Percentiles rank a stretch among this genome's conserved stretches.
Conservation (phyloP, 2,113 vertebrate genomes). For the Microcebus jonahi region DNA sequence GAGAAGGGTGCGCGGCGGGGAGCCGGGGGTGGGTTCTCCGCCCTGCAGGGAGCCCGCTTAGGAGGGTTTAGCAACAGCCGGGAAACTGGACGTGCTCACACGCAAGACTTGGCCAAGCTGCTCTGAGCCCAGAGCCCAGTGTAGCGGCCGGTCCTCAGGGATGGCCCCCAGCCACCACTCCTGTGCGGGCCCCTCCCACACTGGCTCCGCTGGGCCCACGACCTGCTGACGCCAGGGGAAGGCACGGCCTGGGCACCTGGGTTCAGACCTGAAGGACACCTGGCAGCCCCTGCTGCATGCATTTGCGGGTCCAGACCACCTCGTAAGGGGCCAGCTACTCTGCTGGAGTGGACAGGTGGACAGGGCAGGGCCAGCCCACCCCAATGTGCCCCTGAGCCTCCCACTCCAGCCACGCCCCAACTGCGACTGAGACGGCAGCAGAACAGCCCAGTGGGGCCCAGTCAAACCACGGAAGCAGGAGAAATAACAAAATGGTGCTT, state of each 20-base stretch:
- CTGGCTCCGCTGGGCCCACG: neutral
- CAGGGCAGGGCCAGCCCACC: too few relatives aligned
- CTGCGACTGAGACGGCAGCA: neutral
- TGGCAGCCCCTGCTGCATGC: neutral
- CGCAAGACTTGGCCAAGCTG: neutral
- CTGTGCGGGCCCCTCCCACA: neutral
- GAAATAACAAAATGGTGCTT: accelerated
- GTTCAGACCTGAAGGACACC: neutral
- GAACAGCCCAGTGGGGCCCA: neutral
- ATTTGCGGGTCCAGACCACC: neutral
- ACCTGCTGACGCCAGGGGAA: too few relatives aligned
- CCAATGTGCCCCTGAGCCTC: accelerated
- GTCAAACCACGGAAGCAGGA: neutral
- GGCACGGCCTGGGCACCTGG: too few relatives aligned
- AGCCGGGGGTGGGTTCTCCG: neutral
- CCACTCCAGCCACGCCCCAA: neutral
- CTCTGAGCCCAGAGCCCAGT: accelerated
- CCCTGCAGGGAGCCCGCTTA: neutral
- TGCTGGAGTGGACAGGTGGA: neutral
- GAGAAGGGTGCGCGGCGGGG: accelerated
- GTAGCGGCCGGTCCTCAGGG: too few relatives aligned
- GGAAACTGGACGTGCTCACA: accelerated
- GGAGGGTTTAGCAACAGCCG: accelerated
- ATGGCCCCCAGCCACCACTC: accelerated
- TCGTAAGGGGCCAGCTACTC: neutral